Evolutionary conservation across 1,140 invertebrate genomes (phyloP), one percentile per base, ranked within the genome.

Genomic region (Ceratina japonica): DNA sequence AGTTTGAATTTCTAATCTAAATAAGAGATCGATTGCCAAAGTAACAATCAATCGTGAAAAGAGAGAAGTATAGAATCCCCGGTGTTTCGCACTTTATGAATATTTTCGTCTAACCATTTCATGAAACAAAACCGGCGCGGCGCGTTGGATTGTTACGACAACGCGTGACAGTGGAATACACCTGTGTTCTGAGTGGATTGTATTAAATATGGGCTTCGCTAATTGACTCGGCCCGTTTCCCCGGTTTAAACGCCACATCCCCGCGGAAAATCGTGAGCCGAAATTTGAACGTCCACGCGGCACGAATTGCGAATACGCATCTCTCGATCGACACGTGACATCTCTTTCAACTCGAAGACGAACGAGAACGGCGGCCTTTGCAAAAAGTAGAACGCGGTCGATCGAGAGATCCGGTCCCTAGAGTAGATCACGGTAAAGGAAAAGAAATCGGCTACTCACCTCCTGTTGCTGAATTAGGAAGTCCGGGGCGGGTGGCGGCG

Each of bases 391-490:
- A 72, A 62, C 70, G 20, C 16, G 37, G 22, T 15, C 63, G 51
- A 24, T 1, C 44, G 22, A 27, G 44, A 5, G 13, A 44, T 22
- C 15, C 31, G 8, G 37, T 16, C n/a, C 3, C 49, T 18, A 4
- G n/a, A 51, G 37, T 22, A 66, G n/a, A 18, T 4, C 24, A n/a
- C 7, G n/a, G 4, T 24, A 15, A 51, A 62, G 13, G 24, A 62
- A 65, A 79, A 72, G 63, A 65, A 80, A 80, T 37, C 8, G 31
- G 58, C 37, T 12, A 82, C 88, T 85, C 75, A 90, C 91, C 89
- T 92, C 91, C 81, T 91, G 90, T 58, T 92, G 91, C 15, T 90
- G 88, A 20, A 92, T 89, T 59, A 92, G 87, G 83, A 88, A 92
- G 79, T 91, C 91, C 16, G 86, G 76, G 4, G 85, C 79, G 18